phyloP scores from a whole-genome alignment of 2,113 vertebrate genomes.

The Xiphorhynchus elegans region DNA sequence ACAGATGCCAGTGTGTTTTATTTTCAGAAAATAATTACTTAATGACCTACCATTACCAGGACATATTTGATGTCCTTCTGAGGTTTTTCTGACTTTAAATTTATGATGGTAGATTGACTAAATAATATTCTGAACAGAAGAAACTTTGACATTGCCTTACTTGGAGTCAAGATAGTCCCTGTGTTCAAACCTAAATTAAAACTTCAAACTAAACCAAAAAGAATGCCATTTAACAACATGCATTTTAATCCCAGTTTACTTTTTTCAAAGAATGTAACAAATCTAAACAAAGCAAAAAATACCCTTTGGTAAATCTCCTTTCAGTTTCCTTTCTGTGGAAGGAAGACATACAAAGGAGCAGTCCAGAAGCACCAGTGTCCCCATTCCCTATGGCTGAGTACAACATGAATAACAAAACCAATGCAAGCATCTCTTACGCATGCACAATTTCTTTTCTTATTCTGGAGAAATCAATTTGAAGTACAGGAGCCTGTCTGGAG shows the following conservation, averaged over 20 bases:
- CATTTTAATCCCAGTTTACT: background rate
- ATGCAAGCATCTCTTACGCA: background rate
- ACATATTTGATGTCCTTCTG: background rate
- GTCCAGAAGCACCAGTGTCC: background rate
- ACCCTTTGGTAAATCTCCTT: background rate
- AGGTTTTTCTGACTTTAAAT: background rate
- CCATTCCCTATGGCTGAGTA: background rate
- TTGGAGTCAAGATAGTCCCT: background rate
- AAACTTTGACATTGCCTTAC: background rate
- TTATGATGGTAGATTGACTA: background rate
- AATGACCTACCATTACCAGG: background rate
- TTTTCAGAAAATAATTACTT: slow-evolving; percentile 39
- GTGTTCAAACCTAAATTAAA: background rate
- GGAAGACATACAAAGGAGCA: background rate
- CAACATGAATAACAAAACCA: background rate
- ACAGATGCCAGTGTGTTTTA: background rate
- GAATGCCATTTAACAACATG: background rate
- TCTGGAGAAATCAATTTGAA: background rate
- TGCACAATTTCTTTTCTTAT: background rate
- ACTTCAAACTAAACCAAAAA: background rate
- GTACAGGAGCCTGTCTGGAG: background rate
- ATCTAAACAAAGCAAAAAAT: background rate
- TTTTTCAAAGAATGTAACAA: background rate
- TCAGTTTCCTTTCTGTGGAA: background rate
- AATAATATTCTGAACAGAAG: background rate